Percentiles rank a stretch among this genome's conserved stretches.
These are phyloP conservation scores for Scolanthus callimorphus DNA, from an alignment of 92 coral and sea anemone genomes.

Conservation along the genomic window DNA sequence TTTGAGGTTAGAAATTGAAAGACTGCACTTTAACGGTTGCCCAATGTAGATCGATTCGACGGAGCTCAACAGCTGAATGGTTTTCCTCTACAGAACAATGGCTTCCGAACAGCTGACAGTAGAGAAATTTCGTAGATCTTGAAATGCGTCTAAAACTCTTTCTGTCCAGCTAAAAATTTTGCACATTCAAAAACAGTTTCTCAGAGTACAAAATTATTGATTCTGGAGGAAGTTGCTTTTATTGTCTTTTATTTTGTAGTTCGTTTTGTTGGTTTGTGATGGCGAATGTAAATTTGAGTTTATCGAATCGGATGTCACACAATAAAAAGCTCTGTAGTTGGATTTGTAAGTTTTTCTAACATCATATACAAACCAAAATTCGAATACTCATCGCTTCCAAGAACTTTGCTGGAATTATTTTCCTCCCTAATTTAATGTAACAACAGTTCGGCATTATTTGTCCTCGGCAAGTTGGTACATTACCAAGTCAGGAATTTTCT, in stretches of 20 bases:
- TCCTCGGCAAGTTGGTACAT: too few relatives aligned
- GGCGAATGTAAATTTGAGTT: not conserved
- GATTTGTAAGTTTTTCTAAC: not conserved
- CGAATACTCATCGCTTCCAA: not conserved
- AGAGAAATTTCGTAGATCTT: constrained; percentile 31
- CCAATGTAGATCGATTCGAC: constrained; percentile 34
- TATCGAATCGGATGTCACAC: constrained; percentile 59
- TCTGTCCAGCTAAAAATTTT: too few relatives aligned
- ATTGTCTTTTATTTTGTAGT: not conserved
- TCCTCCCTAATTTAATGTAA: too few relatives aligned
- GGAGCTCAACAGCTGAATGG: constrained; percentile 82
- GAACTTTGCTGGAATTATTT: too few relatives aligned
- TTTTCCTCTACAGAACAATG: constrained; percentile 84
- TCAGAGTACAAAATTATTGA: too few relatives aligned
- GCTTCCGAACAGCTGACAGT: constrained; percentile 90
- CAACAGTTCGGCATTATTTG: too few relatives aligned
- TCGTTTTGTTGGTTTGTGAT: not conserved
- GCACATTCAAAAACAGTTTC: too few relatives aligned
- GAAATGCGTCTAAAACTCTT: too few relatives aligned
- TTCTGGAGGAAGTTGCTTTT: not conserved
- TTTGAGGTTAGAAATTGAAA: constrained; percentile 35
- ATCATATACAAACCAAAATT: constrained; percentile 1
- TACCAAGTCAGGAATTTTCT: too few relatives aligned
- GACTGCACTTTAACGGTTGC: constrained; percentile 84
- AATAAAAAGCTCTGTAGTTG: constrained; percentile 11